phyloP scores from a whole-genome alignment of 1,140 invertebrate species.

The Euura saliciscinereae region DNA sequence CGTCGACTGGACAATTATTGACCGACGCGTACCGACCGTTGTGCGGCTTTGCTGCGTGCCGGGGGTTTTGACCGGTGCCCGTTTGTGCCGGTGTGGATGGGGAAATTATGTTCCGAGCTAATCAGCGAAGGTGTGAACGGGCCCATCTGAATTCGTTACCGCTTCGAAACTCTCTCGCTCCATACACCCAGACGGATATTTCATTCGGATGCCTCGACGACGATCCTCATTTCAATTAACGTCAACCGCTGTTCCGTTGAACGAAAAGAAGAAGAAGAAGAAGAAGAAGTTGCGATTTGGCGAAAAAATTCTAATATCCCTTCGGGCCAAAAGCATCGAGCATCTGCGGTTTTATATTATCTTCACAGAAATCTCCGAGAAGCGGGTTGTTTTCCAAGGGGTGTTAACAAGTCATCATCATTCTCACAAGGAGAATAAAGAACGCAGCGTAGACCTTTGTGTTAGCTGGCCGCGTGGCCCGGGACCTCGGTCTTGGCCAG shows the following conservation, averaged over 20 bases:
- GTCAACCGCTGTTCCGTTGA: no score
- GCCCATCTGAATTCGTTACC: constrained; percentile 52
- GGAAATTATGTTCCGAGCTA: constrained; percentile 44
- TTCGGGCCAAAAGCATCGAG: no score
- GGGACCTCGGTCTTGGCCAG: constrained; percentile 35
- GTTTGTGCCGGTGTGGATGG: constrained; percentile 11
- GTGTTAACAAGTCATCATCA: constrained; percentile 17
- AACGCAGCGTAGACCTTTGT: neutral
- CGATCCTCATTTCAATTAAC: no score
- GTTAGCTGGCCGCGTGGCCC: neutral
- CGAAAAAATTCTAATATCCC: no score
- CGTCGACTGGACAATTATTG: constrained; percentile 59
- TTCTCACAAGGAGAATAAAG: neutral
- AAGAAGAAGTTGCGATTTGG: no score
- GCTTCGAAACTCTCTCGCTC: neutral
- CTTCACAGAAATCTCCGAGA: neutral
- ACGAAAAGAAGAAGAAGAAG: no score
- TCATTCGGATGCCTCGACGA: no score
- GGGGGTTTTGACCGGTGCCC: neutral
- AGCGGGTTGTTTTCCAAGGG: neutral
- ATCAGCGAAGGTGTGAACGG: constrained; percentile 53
- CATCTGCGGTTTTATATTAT: neutral
- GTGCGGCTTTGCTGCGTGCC: constrained; percentile 22
- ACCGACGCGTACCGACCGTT: constrained; percentile 52
- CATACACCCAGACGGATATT: no score